Evolutionary conservation across 2,797 vertebrate species (phyloP).

Genomic region (Crenuchus spilurus): DNA sequence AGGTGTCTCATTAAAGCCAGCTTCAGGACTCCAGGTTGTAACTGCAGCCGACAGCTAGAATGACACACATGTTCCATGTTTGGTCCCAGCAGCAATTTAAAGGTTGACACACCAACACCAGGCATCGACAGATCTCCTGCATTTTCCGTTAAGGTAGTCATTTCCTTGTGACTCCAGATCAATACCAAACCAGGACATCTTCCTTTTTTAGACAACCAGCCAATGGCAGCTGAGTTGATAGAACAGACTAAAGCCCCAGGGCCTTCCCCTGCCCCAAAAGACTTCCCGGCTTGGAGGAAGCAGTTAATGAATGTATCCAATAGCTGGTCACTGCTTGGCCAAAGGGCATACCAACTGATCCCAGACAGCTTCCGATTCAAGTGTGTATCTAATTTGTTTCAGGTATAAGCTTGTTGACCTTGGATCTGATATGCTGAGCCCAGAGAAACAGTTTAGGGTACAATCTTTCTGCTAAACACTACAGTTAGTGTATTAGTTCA

Average conservation of each 20-base stretch:
- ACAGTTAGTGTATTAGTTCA: not conserved
- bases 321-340: conserved; percentile 55
- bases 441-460: not conserved
- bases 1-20: conserved; percentile 10
- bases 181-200: conserved; percentile 67
- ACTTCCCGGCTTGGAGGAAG: conserved; percentile 45
- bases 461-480: not conserved
- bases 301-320: conserved; percentile 66
- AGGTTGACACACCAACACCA: conserved; percentile 65
- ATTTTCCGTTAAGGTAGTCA: conserved; percentile 60
- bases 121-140: conserved; percentile 63
- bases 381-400: conserved; percentile 40
- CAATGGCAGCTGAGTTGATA: conserved; percentile 55
- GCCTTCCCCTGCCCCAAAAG: conserved; percentile 50
- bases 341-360: conserved; percentile 55
- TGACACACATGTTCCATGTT: conserved; percentile 60
- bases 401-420: conserved; percentile 55
- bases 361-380: conserved; percentile 58
- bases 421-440: not conserved
- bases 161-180: conserved; percentile 66
- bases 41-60: conserved; percentile 68
- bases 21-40: conserved; percentile 55
- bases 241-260: not conserved
- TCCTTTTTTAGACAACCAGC: conserved; percentile 57
- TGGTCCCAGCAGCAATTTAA: conserved; percentile 67